Evolutionary conservation across 2,113 vertebrate genomes (phyloP), one percentile per base, ranked within the genome.

Genomic region (Zapornia atra): DNA sequence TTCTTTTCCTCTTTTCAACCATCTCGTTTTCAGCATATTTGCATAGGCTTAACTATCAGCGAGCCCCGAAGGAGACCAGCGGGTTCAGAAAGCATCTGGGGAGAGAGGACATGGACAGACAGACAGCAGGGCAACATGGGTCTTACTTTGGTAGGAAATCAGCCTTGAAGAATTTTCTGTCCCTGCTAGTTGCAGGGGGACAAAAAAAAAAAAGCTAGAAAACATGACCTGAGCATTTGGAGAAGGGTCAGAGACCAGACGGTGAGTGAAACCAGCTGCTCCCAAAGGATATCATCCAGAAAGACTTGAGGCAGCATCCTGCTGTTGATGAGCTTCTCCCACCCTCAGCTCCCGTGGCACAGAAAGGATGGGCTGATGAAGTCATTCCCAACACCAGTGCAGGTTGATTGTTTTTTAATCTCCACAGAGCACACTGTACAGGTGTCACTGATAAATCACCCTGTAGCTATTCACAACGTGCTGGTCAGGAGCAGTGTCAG

Each of bases 401-500:
- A 42, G 53, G 44, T 48, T 1, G 6, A 7, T 8, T 11, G 31
- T 40, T 31, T 75, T 65, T 25, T 17, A 11, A 20, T 19, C 50
- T 48, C 64, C 38, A 71, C 54, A 57, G n/a, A 2, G 12, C 34
- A 11, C 48, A 24, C 9, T 2, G 19, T n/a, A 11, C 9, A 28
- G 0, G 0, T n/a, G 19, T 3, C 1, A 1, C 68, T 4, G 59
- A 34, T 2, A 82, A 38, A n/a, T 54, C 18, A 22, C 73, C 46
- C 46, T 24, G 0, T 1, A 10, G 66, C 34, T 81, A 6, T 33
- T 11, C 25, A 34, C 17, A 15, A 29, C 5, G 4, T 9, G 10
- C 10, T 2, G 36, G 11, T 1, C 2, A 56, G 4, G 53, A 82
- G 89, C 25, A 0, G 11, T 5, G 63, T 90, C 91, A 86, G 93